phyloP scores from a whole-genome alignment of 2,113 vertebrate species.

The Rana temporaria region DNA sequence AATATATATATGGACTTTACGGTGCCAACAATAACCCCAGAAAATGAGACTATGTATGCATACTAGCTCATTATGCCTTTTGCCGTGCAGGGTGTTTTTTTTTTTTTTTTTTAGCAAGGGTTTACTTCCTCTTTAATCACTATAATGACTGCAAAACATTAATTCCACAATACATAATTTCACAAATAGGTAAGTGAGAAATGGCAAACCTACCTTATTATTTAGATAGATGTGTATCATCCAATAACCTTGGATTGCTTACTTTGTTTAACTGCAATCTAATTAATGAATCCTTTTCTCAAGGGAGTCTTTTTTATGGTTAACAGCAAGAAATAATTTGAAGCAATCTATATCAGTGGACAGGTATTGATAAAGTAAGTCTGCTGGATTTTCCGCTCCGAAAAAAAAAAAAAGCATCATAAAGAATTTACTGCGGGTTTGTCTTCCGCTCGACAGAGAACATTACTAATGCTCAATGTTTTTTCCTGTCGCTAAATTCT shows the following conservation, averaged over 20 bases:
- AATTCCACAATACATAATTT: background rate
- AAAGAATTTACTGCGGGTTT: slow-evolving; percentile 37
- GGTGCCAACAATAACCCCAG: too few relatives aligned
- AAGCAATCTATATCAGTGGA: slow-evolving; percentile 36
- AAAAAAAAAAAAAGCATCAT: slow-evolving; percentile 23
- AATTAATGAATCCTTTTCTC: slow-evolving; percentile 34
- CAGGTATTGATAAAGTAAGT: slow-evolving; percentile 47
- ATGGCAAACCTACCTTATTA: background rate
- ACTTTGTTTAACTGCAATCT: slow-evolving; percentile 45
- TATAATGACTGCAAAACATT: background rate
- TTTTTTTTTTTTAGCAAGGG: too few relatives aligned
- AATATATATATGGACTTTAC: too few relatives aligned
- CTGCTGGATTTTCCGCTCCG: slow-evolving; percentile 32
- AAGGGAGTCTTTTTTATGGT: slow-evolving; percentile 16
- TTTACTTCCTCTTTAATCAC: background rate
- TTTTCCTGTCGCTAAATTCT: slow-evolving; percentile 9
- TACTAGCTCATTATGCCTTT: too few relatives aligned
- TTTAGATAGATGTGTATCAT: slow-evolving; percentile 2
- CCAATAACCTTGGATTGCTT: slow-evolving; percentile 9
- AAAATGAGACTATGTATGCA: too few relatives aligned
- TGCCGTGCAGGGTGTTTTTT: too few relatives aligned
- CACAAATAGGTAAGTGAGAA: background rate
- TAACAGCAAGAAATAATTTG: slow-evolving; percentile 33
- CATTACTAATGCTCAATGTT: slow-evolving; percentile 1
- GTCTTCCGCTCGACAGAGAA: slow-evolving; percentile 7